These are phyloP conservation scores for Columba livia DNA, from an alignment of 2,113 vertebrate species.

Conservation along the genomic window DNA sequence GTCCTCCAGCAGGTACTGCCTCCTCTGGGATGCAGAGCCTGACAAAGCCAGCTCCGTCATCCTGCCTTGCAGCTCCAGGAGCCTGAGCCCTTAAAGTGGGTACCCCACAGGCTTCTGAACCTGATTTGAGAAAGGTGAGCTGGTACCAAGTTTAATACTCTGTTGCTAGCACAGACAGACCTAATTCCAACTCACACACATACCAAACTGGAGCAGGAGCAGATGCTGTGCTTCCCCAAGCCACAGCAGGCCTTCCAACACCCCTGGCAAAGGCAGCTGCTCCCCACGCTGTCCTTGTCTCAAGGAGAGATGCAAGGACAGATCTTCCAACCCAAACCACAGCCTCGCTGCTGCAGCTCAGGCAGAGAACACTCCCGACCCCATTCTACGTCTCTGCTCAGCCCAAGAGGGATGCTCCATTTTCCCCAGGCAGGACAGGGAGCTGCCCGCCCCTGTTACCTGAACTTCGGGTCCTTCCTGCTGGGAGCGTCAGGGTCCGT, in stretches of 20 bases:
- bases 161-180: background rate
- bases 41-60: background rate
- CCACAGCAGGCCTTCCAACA: background rate
- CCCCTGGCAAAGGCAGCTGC: background rate
- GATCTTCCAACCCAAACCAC: background rate
- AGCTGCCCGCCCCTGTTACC: slow-evolving; percentile 64
- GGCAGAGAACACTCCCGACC: accelerated
- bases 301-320: background rate
- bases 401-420: background rate
- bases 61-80: background rate
- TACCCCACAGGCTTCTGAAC: background rate
- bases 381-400: background rate
- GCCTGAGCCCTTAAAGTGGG: accelerated
- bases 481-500: slow-evolving; percentile 97
- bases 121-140: background rate
- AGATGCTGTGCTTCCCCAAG: background rate
- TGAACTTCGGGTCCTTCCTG: slow-evolving; percentile 89
- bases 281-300: background rate
- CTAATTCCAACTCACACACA: background rate
- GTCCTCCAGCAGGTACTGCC: background rate
- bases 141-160: background rate
- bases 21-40: background rate
- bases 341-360: background rate
- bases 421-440: accelerated
- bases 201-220: background rate